These are phyloP conservation scores for Sebastes jordani DNA, from an alignment of 2,797 vertebrate species.

Conservation along the genomic window DNA sequence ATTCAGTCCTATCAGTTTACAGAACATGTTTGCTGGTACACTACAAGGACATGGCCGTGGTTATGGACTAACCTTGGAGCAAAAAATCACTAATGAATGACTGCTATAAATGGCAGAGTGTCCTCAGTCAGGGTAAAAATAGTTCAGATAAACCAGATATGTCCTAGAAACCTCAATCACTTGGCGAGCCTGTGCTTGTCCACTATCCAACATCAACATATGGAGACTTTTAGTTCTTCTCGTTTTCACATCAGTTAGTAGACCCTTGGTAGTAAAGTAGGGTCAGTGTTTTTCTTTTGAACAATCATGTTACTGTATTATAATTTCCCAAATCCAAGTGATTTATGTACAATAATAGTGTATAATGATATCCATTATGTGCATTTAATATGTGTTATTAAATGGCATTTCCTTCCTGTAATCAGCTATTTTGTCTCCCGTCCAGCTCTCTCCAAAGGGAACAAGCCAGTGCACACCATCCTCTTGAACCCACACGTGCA, in stretches of 20 bases:
- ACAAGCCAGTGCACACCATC: constrained; percentile 96
- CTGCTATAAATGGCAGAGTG: constrained; percentile 68
- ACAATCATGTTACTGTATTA: not conserved
- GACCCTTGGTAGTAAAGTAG: not conserved
- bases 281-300: not conserved
- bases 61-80: constrained; percentile 46
- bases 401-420: not conserved
- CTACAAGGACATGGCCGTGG: constrained; percentile 38
- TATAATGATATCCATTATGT: not conserved
- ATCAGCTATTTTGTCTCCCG: constrained; percentile 9
- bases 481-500: constrained; percentile 97
- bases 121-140: constrained; percentile 67
- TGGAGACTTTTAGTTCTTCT: constrained; percentile 26
- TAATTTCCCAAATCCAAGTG: not conserved
- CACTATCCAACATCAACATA: constrained; percentile 46
- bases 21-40: constrained; percentile 27
- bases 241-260: constrained; percentile 13
- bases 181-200: constrained; percentile 50
- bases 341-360: not conserved
- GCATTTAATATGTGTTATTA: not conserved
- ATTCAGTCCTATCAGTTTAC: constrained; percentile 20
- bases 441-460: constrained; percentile 91
- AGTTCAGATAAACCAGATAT: constrained; percentile 68
- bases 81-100: constrained; percentile 53
- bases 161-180: constrained; percentile 77